Evolutionary conservation across 92 coral and sea anemone species (phyloP), one percentile per base, ranked within the genome.

Genomic region (Paramuricea clavata): DNA sequence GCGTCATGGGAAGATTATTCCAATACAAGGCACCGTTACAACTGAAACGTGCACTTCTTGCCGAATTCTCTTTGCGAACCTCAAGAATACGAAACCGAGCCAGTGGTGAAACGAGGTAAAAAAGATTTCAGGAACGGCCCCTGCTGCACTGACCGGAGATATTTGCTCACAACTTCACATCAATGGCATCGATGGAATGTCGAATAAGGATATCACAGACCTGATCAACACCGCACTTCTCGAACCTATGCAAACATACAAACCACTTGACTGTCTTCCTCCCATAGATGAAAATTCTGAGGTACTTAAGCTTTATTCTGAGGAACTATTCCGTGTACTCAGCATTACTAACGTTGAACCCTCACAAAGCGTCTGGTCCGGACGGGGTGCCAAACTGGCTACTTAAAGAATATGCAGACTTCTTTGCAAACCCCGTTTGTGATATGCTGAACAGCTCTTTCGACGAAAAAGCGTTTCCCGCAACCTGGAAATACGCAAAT

Each of bases 41-140:
- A n/a, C n/a, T n/a, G n/a, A n/a, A n/a, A n/a, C n/a, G n/a, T n/a
- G n/a, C n/a, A n/a, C n/a, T n/a, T n/a, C n/a, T n/a, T n/a, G n/a
- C n/a, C n/a, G n/a, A n/a, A n/a, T n/a, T n/a, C n/a, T n/a, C n/a
- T n/a, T 89, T 31, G 82, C 75, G 31, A 78, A 85, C 41, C 89
- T 89, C 33, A 89, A 85, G 74, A 89, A 54, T 87, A 83, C 69
- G 44, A 88, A 83, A 56, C 92, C 92, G 57, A 85, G 81, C 42
- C 85, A 70, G 79, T 89, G 92, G 89, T 84, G 85, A 89, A 85
- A 78, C 25, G 89, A 89, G 60, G 89, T 89, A 12, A 89, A 89
- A 61, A 89, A 75, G 89, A 89, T 89, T 25, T 80, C 89, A 21
- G 74, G 92, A 41, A 84, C 82, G 86, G n/a, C n/a, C n/a, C n/a